These are phyloP conservation scores for Phenganax subtilis DNA, from an alignment of 92 coral and sea anemone species.

Conservation along the genomic window DNA sequence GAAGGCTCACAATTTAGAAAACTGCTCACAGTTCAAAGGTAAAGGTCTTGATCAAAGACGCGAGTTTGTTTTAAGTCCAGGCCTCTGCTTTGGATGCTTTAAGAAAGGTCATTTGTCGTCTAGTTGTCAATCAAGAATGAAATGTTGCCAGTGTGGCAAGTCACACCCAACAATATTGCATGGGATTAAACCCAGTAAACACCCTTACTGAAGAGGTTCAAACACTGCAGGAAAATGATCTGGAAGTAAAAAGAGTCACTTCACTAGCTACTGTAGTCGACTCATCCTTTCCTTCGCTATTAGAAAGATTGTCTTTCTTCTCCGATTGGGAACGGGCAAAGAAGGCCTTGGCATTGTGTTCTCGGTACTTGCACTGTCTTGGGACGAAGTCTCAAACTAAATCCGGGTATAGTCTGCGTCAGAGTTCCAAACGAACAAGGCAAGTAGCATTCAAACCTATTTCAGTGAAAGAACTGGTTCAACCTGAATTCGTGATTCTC, in stretches of 20 bases:
- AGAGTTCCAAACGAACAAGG: not conserved
- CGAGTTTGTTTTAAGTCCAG: no score
- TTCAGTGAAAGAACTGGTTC: conserved; percentile 15
- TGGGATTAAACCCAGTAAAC: not conserved
- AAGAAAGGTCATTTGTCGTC: conserved; percentile 46
- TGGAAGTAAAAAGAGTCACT: conserved; percentile 42
- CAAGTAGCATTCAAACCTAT: conserved; percentile 5
- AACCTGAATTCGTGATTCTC: conserved; percentile 5
- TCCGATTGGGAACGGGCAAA: no score
- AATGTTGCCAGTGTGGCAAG: conserved; percentile 45
- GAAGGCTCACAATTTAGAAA: no score
- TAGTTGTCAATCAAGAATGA: conserved; percentile 40
- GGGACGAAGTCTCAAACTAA: not conserved
- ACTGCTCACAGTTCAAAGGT: no score
- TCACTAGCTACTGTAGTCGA: conserved; percentile 29
- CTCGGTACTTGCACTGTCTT: conserved; percentile 5
- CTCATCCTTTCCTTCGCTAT: conserved; percentile 16
- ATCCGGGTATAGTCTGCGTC: not conserved
- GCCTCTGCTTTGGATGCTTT: conserved; percentile 54
- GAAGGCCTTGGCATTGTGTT: conserved; percentile 36
- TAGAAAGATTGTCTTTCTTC: conserved; percentile 28
- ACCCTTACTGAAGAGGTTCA: not conserved
- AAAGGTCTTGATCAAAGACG: no score
- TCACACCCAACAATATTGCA: conserved; percentile 53
- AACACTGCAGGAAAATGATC: conserved; percentile 40